Evolutionary conservation across 2,888 invertebrate species (phyloP), one percentile per base, ranked within the genome.

Genomic region (Meloe dianella): DNA sequence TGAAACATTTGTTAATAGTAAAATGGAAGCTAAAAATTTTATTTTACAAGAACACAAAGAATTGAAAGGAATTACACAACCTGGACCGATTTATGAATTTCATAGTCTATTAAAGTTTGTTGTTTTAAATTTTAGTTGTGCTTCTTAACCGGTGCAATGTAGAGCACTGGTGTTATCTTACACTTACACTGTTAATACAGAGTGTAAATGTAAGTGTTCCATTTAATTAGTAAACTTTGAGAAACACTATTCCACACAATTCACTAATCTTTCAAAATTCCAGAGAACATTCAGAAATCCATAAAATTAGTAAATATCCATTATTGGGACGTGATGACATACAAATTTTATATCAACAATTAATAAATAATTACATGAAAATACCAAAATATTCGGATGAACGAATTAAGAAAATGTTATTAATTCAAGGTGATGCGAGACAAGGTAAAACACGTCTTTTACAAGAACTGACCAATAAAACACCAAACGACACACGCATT

Each of bases 71-170:
- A 87, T 91, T 27, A 80, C 84, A 0, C 86, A 87, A 60, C 86
- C 88, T 1, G 90, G 90, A 4, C 89, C 90, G 0, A 85, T 90
- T 69, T 91, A 90, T 73, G 88, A 90, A 78, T 91, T 88, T 74
- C 73, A 79, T 4, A 85, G 86, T 69, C 77, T 80, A 66, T 65
- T 75, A 65, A 58, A 66, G 67, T 68, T 69, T 59, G 63, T 68
- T 54, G 22, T 9, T 14, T 14, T 58, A n/a, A n/a, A n/a, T 32
- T 14, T 32, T 51, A 29, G n/a, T n/a, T n/a, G n/a, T n/a, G n/a
- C n/a, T n/a, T n/a, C n/a, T n/a, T n/a, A n/a, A n/a, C n/a, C n/a
- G n/a, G n/a, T n/a, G n/a, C n/a, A n/a, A n/a, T n/a, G n/a, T n/a
- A n/a, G n/a, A n/a, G n/a, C n/a, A n/a, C n/a, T n/a, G n/a, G n/a